Percentiles rank a stretch among this genome's conserved stretches.
Conservation (phyloP, 2,888 invertebrate species). For the Catocala sponsa region DNA sequence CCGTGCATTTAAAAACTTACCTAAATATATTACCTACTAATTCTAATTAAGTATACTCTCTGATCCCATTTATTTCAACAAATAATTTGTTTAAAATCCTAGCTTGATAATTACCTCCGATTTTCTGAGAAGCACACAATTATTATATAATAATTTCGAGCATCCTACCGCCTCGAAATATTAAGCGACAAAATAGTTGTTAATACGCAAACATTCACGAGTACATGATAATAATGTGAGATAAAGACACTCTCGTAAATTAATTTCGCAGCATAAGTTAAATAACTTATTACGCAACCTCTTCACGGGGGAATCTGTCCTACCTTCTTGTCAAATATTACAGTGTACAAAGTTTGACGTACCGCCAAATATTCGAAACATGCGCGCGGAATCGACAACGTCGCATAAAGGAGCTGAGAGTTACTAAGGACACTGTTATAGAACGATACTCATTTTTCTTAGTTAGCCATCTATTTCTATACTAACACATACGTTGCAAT, state of each 20-base stretch:
- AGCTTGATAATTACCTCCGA: too few relatives aligned
- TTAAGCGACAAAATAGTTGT: slow-evolving; percentile 12
- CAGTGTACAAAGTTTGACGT: slow-evolving; percentile 22
- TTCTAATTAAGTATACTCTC: too few relatives aligned
- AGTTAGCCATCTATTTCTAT: slow-evolving; percentile 72
- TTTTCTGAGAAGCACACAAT: too few relatives aligned
- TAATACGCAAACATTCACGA: slow-evolving; percentile 4
- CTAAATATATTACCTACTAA: too few relatives aligned
- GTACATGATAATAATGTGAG: slow-evolving; percentile 9
- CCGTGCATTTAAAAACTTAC: too few relatives aligned
- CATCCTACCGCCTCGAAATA: too few relatives aligned
- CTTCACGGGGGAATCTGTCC: slow-evolving; percentile 10
- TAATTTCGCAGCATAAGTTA: slow-evolving; percentile 16
- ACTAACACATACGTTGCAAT: slow-evolving; percentile 77
- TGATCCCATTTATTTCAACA: too few relatives aligned
- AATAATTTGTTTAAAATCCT: too few relatives aligned
- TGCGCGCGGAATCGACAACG: slow-evolving; percentile 42
- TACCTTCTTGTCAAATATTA: slow-evolving; percentile 20
- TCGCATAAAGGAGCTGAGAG: slow-evolving; percentile 25
- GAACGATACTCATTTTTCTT: slow-evolving; percentile 68
- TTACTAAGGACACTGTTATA: slow-evolving; percentile 48
- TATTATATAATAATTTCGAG: too few relatives aligned
- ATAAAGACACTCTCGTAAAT: slow-evolving; percentile 15
- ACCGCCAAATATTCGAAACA: slow-evolving; percentile 34
- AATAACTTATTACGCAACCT: slow-evolving; percentile 24